Conservation (phyloP, 2,888 invertebrate genomes). For the Drosophila pseudotakahashii region DNA sequence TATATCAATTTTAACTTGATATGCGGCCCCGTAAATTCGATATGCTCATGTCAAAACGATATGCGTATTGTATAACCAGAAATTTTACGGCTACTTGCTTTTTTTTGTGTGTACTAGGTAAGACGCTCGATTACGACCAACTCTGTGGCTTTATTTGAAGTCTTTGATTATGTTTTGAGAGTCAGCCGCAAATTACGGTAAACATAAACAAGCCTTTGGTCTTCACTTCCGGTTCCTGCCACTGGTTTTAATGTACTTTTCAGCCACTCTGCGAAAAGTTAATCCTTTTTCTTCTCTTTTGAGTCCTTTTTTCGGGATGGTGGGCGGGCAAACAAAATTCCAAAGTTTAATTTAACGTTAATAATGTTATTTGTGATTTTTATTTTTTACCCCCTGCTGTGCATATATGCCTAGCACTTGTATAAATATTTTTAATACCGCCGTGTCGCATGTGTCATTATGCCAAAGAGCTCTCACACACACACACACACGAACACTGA, state of each 20-base stretch:
- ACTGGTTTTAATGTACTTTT: conserved; percentile 33
- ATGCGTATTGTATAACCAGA: too few relatives aligned
- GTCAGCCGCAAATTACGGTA: conserved; percentile 46
- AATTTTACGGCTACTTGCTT: too few relatives aligned
- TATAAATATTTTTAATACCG: conserved; percentile 17
- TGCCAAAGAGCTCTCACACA: conserved; percentile 13
- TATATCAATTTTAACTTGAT: too few relatives aligned
- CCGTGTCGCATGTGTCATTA: conserved; percentile 36
- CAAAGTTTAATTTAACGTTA: conserved; percentile 77
- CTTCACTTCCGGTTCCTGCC: conserved; percentile 28
- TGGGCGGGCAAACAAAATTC: conserved; percentile 54
- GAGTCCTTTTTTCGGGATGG: conserved; percentile 20
- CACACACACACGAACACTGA: conserved; percentile 2
- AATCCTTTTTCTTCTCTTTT: conserved; percentile 8
- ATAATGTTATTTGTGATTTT: conserved; percentile 66
- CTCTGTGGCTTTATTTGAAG: conserved; percentile 36
- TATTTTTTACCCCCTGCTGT: conserved; percentile 15
- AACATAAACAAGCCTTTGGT: conserved; percentile 49
- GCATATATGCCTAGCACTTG: conserved; percentile 5
- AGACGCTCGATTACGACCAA: conserved; percentile 26
- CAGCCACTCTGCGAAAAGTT: conserved; percentile 20
- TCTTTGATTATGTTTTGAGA: conserved; percentile 52
- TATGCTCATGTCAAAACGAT: too few relatives aligned
- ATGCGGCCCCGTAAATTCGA: too few relatives aligned
- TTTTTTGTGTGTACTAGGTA: too few relatives aligned